Evolutionary conservation across 2,888 invertebrate genomes (phyloP), one percentile per base, ranked within the genome.

Genomic region (Ormyrus nitidulus): DNA sequence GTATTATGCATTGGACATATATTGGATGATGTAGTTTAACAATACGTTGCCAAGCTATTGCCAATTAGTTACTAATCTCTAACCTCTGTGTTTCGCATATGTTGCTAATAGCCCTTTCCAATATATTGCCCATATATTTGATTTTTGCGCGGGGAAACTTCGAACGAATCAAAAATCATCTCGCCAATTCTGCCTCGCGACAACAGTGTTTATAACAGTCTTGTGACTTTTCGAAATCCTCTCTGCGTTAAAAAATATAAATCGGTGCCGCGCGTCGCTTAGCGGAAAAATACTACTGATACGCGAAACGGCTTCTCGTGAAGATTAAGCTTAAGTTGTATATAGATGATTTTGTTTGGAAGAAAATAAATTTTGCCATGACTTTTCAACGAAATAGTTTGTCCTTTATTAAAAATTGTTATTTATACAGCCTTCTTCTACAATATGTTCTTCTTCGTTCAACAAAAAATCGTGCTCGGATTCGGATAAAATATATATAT

Each of bases 351-450:
- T 54, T 53, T 66, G 34, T 59, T 59, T 76, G 71, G 74, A 59
- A 54, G 58, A 72, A 74, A 77, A 74, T 81, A 77, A 81, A 77
- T 70, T 70, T 77, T 77, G 54, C 61, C 44, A 77, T 53, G 49
- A 49, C 34, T 46, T 34, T 77, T 77, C 70, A 81, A 81, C 74
- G 77, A 78, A 78, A 77, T 74, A 78, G 70, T 54, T 71, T 78
- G 66, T 74, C 65, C 76, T 81, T 81, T 81, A 81, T 79, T 81
- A 69, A 79, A 79, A 81, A 72, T 79, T 81, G 34, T 81, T 65
- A 73, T 81, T 81, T 81, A 34, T 34, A 81, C 76, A 81, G 69
- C 68, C 79, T 81, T 70, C 59, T 61, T 75, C 62, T 79, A 78
- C 70, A 81, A 77, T 13, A 77, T 13, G 59, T 77, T 81, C 51